Evolutionary conservation across 2,888 invertebrate genomes (phyloP), one percentile per base, ranked within the genome.

Genomic region (Cyaniris semiargus): DNA sequence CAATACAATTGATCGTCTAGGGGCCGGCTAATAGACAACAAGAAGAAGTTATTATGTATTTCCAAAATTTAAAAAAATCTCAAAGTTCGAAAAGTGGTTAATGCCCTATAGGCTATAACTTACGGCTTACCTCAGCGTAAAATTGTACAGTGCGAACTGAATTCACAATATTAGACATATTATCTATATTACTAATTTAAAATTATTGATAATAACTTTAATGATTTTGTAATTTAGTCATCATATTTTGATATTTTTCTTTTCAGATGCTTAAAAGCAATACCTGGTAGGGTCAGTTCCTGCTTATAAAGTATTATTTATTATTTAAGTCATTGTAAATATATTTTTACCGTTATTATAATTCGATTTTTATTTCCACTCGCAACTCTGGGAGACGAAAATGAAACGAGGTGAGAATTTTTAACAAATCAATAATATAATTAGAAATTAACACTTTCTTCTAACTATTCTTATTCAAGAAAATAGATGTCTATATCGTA

Each of bases 391-490:
- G 44, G 38, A 21, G 71, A 66, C 87, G 86, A 88, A 87, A 84
- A 90, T 80, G 89, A 87, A 85, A 83, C 58, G 77, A 76, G 34
- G 53, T 80, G 76, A 82, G 82, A 88, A 89, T 88, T 81, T 88
- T 91, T 91, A 92, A 93, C 91, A 93, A 93, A 93, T 90, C 86
- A 89, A 89, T 92, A 89, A 88, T 93, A 86, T 93, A 91, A 90
- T 92, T 87, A 86, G 89, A 93, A 93, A 91, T 89, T 88, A 93
- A 92, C 90, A 90, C 86, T 89, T 89, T 84, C 88, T 86, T 86
- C 88, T 90, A 91, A 86, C 80, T 84, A 83, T 84, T 86, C 88
- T 90, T 53, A 89, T 89, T 87, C 85, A 89, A 86, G 88, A 92
- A 92, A 92, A 91, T 91, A 91, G 86, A 89, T 81, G 79, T 86